Percentiles rank a stretch among this genome's conserved stretches.
Evolutionary conservation across 1,140 invertebrate species (phyloP).

Genomic region (Heliothis subflexa): DNA sequence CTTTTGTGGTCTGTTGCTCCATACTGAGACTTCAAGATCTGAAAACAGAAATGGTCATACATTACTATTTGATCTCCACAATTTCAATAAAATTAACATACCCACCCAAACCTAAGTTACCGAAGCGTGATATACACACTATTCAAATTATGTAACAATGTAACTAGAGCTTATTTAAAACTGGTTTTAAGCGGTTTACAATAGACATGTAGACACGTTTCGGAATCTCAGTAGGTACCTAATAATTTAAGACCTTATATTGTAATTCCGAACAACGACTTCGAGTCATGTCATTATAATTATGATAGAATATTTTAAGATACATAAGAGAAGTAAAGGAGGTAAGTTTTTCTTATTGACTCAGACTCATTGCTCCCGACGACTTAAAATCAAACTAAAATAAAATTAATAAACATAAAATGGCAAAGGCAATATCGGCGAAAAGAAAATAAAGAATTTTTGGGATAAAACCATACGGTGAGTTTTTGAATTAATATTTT

Average conservation of each 20-base stretch:
- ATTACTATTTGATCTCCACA: background rate
- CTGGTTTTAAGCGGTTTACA: too few species aligned
- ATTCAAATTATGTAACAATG: background rate
- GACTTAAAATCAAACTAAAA: background rate
- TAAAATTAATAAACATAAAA: background rate
- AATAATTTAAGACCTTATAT: background rate
- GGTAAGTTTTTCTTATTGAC: too few species aligned
- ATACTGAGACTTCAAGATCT: constrained; percentile 78
- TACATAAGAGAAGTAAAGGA: too few species aligned
- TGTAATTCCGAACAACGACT: too few species aligned
- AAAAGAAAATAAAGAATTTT: background rate
- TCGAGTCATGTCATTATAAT: too few species aligned
- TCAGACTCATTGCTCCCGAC: too few species aligned
- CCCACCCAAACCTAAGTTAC: constrained; percentile 22
- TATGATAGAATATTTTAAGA: too few species aligned
- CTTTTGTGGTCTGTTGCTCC: constrained; percentile 61
- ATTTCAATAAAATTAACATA: background rate
- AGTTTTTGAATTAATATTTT: background rate
- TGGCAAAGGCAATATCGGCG: constrained; percentile 19
- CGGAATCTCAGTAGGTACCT: background rate
- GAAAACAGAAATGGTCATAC: constrained; percentile 52
- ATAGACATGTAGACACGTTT: background rate
- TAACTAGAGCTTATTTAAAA: background rate
- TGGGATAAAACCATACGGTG: background rate
- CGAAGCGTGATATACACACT: constrained; percentile 3